Percentiles rank a stretch among this genome's conserved stretches.
phyloP scores from a whole-genome alignment of 2,113 vertebrate genomes.

The Tor tambroides region DNA sequence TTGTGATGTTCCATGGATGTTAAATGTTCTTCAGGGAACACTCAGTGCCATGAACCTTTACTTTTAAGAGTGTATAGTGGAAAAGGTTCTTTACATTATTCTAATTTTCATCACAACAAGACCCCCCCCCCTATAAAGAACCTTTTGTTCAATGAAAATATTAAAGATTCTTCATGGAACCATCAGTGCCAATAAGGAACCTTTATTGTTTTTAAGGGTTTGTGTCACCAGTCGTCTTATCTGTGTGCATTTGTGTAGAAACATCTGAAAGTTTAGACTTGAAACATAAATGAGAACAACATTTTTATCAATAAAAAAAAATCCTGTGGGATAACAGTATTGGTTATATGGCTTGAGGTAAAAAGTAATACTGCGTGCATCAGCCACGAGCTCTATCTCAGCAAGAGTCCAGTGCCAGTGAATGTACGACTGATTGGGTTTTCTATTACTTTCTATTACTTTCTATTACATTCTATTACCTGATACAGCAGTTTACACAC shows the following conservation, averaged over 20 bases:
- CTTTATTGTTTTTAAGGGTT: background rate
- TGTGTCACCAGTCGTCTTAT: background rate
- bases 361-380: background rate
- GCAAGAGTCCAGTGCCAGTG: conserved; percentile 13
- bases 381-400: background rate
- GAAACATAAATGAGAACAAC: background rate
- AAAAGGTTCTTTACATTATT: too few relatives aligned
- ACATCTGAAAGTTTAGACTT: background rate
- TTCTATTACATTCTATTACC: conserved; percentile 35
- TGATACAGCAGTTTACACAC: conserved; percentile 47
- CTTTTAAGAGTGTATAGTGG: too few relatives aligned
- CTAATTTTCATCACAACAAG: too few relatives aligned
- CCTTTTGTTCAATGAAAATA: too few relatives aligned
- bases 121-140: too few relatives aligned
- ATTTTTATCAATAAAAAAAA: background rate
- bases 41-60: too few relatives aligned
- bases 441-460: conserved; percentile 45
- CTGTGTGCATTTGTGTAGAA: background rate
- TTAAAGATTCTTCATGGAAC: too few relatives aligned
- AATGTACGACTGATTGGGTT: conserved; percentile 46
- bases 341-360: background rate
- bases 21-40: too few relatives aligned
- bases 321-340: background rate
- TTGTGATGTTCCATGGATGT: too few relatives aligned
- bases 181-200: background rate